A percentile compares a stretch with the other conserved stretches of the same genome.
These are phyloP conservation scores for Rhynchonema sp. DNA, from an alignment of 2,888 invertebrate species.

Conservation along the genomic window DNA sequence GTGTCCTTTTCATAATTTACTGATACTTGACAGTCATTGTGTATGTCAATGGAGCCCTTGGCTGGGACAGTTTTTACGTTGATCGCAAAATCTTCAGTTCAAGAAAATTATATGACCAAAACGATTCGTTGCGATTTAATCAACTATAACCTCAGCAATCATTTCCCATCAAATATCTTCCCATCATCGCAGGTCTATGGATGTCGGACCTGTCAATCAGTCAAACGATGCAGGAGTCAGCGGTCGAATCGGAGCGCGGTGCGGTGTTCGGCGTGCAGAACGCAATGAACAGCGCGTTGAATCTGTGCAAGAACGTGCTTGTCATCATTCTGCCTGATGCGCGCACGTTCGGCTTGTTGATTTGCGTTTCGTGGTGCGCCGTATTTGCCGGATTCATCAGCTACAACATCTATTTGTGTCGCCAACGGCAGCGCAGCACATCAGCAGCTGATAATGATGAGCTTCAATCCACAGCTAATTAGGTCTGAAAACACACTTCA, in stretches of 20 bases:
- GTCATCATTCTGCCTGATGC: conserved; percentile 34
- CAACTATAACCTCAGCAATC: not conserved
- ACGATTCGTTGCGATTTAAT: too few relatives aligned
- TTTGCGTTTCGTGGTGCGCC: conserved; percentile 32
- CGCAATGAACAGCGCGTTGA: conserved; percentile 36
- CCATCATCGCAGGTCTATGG: conserved; percentile 36
- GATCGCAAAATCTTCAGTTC: too few relatives aligned
- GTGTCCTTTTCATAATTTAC: too few relatives aligned
- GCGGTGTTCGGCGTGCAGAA: conserved; percentile 37
- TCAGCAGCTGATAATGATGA: too few relatives aligned
- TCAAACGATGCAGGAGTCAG: conserved; percentile 36
- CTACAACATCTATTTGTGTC: conserved; percentile 11
- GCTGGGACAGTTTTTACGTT: too few relatives aligned
- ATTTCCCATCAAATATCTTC: too few relatives aligned
- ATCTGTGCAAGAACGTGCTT: conserved; percentile 34
- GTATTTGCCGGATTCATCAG: conserved; percentile 21
- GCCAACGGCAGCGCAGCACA: not conserved
- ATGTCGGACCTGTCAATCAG: conserved; percentile 36
- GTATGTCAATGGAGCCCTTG: too few relatives aligned
- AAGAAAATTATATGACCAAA: too few relatives aligned
- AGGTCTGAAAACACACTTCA: too few relatives aligned
- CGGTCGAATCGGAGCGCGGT: conserved; percentile 32
- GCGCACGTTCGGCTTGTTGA: conserved; percentile 34
- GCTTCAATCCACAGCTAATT: too few relatives aligned
- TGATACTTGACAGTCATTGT: too few relatives aligned